Conservation (phyloP, 2,113 vertebrate genomes). For the Odocoileus virginianus region DNA sequence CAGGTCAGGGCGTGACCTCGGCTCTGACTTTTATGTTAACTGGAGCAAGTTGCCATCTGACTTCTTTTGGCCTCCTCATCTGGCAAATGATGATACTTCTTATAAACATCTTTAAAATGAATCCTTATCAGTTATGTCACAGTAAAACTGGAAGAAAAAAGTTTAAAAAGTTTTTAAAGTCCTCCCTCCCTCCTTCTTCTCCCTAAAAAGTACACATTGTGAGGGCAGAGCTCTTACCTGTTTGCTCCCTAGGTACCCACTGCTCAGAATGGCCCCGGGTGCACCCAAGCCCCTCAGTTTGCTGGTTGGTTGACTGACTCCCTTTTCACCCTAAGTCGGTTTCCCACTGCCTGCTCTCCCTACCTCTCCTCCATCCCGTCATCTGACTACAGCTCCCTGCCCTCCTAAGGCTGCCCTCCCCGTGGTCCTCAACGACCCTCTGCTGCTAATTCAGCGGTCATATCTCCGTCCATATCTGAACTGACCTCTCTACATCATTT, state of each 20-base stretch:
- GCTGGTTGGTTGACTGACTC: too few species aligned
- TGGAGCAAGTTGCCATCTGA: not conserved
- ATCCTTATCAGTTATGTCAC: not conserved
- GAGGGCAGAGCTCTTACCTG: not conserved
- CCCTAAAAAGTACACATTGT: accelerated
- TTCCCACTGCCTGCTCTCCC: not conserved
- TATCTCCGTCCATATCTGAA: not conserved
- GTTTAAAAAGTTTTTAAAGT: not conserved
- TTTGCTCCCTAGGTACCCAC: not conserved
- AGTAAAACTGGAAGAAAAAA: not conserved
- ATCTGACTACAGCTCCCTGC: not conserved
- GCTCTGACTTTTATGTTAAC: not conserved
- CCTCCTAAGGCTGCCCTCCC: not conserved
- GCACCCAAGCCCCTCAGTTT: not conserved
- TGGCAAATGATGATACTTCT: not conserved
- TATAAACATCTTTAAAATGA: not conserved
- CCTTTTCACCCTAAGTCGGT: not conserved
- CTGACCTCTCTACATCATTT: not conserved
- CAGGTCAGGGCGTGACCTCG: not conserved
- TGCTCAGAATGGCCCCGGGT: not conserved
- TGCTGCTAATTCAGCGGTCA: not conserved
- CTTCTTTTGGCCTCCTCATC: not conserved
- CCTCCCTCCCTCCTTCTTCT: not conserved
- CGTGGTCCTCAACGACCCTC: not conserved
- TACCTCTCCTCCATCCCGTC: not conserved